Evolutionary conservation across 1,140 invertebrate genomes (phyloP), one percentile per base, ranked within the genome.

Genomic region (Habropoda laboriosa): DNA sequence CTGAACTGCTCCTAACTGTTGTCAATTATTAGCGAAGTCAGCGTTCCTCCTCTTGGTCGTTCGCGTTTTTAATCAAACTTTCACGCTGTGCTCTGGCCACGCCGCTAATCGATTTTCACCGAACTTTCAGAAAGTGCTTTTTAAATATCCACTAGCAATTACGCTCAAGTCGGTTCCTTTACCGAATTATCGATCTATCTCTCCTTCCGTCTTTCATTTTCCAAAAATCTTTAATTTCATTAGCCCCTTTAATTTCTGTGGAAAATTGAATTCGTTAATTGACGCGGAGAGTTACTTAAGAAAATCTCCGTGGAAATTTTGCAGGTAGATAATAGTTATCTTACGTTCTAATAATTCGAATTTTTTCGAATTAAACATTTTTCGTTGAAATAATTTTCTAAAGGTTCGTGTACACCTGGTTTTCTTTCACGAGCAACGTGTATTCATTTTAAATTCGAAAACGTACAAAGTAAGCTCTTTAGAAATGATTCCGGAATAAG

Each of bases 161-260:
- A 67, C 64, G 64, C 30, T 38, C 30, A 45, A 70, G 53, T 70
- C 32, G 24, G n/a, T 53, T 70, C 30, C 42, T 70, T 49, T 49
- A 70, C 40, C 40, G 53, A 58, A 70, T 77, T 47, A 77, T 70
- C 74, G 74, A 77, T 53, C 72, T 24, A 49, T 24, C 8, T 13
- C 35, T 24, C 12, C 60, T 13, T 18, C 24, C 5, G 38, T 16
- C 21, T 0, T 18, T 16, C n/a, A n/a, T 64, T 64, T 30, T 42
- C 35, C 18, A 35, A 49, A 32, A n/a, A 21, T n/a, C 10, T 51
- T 51, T 32, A 35, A 51, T 16, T 16, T 49, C 4, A 49, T 67
- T 35, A 42, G n/a, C 27, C 13, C 45, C 2, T 3, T 45, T 10
- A 0, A 3, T 12, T 64, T 60, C 21, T 21, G 13, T 2, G 8